Base-by-base conservation (phyloP, 1,140 invertebrate genomes). In the Pseudomyrmex cubaensis region DNA sequence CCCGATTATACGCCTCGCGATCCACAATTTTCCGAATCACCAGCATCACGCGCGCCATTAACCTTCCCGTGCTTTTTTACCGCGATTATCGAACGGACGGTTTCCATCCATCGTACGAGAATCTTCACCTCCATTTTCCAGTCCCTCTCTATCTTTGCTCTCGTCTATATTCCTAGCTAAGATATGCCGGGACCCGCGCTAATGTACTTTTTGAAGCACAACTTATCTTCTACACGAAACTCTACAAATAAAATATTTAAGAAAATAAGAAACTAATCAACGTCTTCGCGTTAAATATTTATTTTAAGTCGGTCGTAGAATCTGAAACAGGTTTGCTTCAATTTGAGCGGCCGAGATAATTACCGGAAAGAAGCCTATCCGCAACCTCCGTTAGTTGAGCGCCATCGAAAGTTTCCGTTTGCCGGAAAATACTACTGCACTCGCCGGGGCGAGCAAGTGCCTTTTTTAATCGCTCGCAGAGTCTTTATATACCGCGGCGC, bases 21-120 rank as follows among this genome's bases (percentile, higher is more conserved):
- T 91, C 82, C 85, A 89, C 91, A 89, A 92, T 92, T 92, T 91
- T 91, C 87, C 88, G 87, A 91, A 92, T 92, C 91, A 90, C 87
- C 86, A 72, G 76, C 84, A 91, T 88, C 90, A 87, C 85, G 89
- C 87, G 85, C 89, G 69, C 85, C 90, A 91, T 92, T 91, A 91
- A 75, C 84, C 83, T 62, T 80, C 35, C 59, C 54, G 57, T 85
- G 52, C 80, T 83, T 82, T 85, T 89, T 88, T 85, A 64, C 56
- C 54, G 52, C 84, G 76, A 80, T 89, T 89, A 89, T 87, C 83
- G 8, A 4, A 61, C 44, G 46, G 52, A 84, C 69, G 69, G 69
- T 69, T 87, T 84, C 35, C 57, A 17, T 82, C 63, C 13, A n/a
- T 17, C 22, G 15, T 35, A 78, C 13, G 25, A 59, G n/a, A 9